Conservation (phyloP, 2,797 vertebrate species). For the Ataeniobius toweri region DNA sequence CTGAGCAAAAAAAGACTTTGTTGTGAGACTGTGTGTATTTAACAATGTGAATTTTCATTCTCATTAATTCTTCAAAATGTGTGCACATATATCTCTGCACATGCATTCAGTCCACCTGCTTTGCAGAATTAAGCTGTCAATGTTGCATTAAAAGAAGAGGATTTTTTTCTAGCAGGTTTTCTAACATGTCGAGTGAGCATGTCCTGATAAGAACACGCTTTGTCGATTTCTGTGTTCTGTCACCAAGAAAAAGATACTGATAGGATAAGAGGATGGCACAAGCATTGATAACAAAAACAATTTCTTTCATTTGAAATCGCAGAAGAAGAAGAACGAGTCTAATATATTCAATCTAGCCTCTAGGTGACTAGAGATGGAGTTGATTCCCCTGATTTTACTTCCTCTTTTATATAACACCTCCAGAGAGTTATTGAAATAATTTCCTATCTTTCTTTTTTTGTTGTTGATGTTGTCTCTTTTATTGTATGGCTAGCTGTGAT, state of each 20-base stretch:
- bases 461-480: slow-evolving; percentile 53
- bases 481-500: slow-evolving; percentile 28
- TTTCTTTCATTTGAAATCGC: slow-evolving; percentile 59
- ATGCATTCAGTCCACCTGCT: slow-evolving; percentile 24
- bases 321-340: slow-evolving; percentile 44
- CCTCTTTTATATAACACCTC: slow-evolving; percentile 35
- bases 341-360: slow-evolving; percentile 58
- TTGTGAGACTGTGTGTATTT: slow-evolving; percentile 37
- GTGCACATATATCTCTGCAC: slow-evolving; percentile 14
- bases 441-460: slow-evolving; percentile 47
- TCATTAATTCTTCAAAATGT: slow-evolving; percentile 27
- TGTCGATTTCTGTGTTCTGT: slow-evolving; percentile 51
- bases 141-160: slow-evolving; percentile 22
- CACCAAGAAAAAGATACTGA: slow-evolving; percentile 54
- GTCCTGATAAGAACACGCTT: slow-evolving; percentile 64
- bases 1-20: slow-evolving; percentile 67
- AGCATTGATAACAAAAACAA: slow-evolving; percentile 58
- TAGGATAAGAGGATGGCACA: slow-evolving; percentile 45
- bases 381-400: slow-evolving; percentile 51
- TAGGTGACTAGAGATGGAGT: slow-evolving; percentile 27
- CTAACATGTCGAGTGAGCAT: slow-evolving; percentile 51
- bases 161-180: slow-evolving; percentile 26
- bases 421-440: slow-evolving; percentile 49
- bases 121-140: slow-evolving; percentile 27
- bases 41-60: slow-evolving; percentile 21